Conservation (phyloP, 2,113 vertebrate species). For the Erythrocebus patas region DNA sequence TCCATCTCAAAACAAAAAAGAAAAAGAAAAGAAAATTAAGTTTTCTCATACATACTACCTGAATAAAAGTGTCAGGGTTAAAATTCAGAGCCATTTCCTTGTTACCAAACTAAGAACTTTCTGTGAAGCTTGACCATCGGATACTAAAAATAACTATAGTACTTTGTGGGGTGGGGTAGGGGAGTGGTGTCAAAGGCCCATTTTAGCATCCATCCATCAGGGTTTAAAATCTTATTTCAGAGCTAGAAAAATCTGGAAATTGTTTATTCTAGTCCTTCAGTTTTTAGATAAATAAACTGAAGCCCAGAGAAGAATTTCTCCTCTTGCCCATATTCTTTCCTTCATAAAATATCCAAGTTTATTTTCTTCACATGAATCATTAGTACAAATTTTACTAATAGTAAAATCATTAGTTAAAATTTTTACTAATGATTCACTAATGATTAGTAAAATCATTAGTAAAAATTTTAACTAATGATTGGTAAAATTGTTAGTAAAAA, state of each 20-base stretch:
- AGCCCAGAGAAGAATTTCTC: background rate
- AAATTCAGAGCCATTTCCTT: constrained; percentile 1
- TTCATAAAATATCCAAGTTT: constrained; percentile 1
- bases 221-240: constrained; percentile 28
- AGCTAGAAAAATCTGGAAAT: background rate
- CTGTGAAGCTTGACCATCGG: background rate
- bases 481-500: no score
- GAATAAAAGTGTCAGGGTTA: background rate
- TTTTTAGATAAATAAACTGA: background rate
- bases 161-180: background rate
- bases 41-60: background rate
- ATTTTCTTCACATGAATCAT: background rate
- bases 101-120: background rate
- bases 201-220: background rate
- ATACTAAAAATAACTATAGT: background rate
- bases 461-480: no score
- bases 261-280: background rate
- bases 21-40: background rate
- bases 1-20: no score
- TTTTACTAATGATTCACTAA: no score
- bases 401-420: no score
- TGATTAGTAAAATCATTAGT: no score
- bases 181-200: background rate
- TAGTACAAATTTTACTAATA: background rate
- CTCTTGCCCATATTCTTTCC: background rate